Percentiles rank a stretch among this genome's conserved stretches.
These are phyloP conservation scores for Sebastes vulpes DNA, from an alignment of 2,797 vertebrate genomes.

Conservation along the genomic window DNA sequence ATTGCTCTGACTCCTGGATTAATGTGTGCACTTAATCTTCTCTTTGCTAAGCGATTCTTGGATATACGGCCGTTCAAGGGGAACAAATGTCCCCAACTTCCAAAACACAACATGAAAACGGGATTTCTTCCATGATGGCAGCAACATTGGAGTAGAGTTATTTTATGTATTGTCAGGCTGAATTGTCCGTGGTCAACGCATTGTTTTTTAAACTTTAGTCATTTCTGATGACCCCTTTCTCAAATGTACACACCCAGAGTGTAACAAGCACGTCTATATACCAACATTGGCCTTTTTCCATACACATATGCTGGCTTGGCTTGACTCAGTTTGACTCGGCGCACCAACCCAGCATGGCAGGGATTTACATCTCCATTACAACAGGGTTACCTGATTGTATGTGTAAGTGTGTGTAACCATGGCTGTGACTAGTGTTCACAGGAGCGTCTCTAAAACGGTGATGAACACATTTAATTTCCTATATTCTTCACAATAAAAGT, in stretches of 20 bases:
- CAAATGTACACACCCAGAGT: neutral
- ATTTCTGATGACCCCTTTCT: neutral
- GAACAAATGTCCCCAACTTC: conserved; percentile 61
- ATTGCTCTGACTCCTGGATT: conserved; percentile 85
- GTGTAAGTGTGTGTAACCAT: no score
- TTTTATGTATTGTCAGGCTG: neutral
- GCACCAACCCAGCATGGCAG: no score
- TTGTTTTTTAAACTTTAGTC: neutral
- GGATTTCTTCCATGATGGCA: conserved; percentile 16
- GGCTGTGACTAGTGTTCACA: no score
- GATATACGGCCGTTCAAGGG: conserved; percentile 73
- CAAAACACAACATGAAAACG: conserved; percentile 49
- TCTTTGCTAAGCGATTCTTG: conserved; percentile 81
- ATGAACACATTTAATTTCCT: no score
- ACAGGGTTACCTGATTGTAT: no score
- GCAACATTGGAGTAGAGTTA: neutral
- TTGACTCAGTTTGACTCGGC: no score
- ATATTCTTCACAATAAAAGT: no score
- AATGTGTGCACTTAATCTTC: conserved; percentile 87
- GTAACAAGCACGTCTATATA: neutral
- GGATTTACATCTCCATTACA: no score
- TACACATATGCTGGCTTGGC: no score
- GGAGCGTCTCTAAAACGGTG: no score
- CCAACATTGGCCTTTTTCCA: neutral
- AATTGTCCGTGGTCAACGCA: neutral